Evolutionary conservation across 2,113 vertebrate genomes (phyloP).

Genomic region (Pseudorhombus dupliciocellatus): DNA sequence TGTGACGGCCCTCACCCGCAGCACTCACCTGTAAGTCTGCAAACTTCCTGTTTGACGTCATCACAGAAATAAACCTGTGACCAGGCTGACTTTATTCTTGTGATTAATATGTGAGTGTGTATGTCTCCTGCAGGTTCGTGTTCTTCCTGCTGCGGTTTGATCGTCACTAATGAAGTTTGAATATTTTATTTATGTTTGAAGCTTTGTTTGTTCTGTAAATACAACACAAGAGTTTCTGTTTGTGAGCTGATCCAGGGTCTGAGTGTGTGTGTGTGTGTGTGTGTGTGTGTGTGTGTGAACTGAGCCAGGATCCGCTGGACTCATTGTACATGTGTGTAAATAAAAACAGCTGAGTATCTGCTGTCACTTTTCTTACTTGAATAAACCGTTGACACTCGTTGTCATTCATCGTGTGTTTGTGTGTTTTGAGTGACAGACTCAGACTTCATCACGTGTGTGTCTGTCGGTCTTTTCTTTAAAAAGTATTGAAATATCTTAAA

Average conservation of each 20-base stretch:
- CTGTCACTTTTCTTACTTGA: slow-evolving; percentile 34
- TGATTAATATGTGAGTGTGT: neutral
- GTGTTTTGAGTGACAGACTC: neutral
- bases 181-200: slow-evolving; percentile 4
- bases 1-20: slow-evolving; percentile 74
- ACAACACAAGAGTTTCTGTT: neutral
- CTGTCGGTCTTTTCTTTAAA: no score
- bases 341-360: neutral
- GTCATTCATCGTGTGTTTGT: neutral
- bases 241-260: neutral
- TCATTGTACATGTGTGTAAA: slow-evolving; percentile 53
- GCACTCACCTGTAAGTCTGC: slow-evolving; percentile 5
- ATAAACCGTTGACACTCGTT: neutral
- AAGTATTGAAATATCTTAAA: no score
- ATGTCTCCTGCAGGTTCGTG: slow-evolving; percentile 5
- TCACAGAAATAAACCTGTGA: neutral
- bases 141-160: slow-evolving; percentile 36
- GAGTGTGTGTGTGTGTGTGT: neutral
- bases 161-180: neutral
- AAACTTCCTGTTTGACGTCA: neutral
- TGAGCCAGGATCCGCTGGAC: slow-evolving; percentile 1
- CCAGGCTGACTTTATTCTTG: neutral
- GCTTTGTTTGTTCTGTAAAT: slow-evolving; percentile 5
- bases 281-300: slow-evolving; percentile 15
- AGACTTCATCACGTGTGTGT: neutral